Percentiles rank a stretch among this genome's conserved stretches.
phyloP scores from a whole-genome alignment of 2,113 vertebrate genomes.

The Balaenoptera acutorostrata region DNA sequence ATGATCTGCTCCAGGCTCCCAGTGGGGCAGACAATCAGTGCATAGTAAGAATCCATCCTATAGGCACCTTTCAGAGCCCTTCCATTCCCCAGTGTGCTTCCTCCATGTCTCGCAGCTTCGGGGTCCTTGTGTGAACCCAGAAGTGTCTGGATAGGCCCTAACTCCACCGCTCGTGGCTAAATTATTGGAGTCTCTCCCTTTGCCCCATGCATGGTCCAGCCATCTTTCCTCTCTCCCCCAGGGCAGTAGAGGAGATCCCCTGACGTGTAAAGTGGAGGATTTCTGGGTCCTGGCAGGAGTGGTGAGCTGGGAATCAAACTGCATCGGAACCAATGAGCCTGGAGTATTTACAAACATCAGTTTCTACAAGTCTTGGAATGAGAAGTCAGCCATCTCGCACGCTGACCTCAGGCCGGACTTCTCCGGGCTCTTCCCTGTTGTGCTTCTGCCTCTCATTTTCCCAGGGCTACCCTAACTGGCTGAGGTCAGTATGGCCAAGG shows the following conservation, averaged over 20 bases:
- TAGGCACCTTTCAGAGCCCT: not conserved
- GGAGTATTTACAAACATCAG: not conserved
- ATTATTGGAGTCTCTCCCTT: not conserved
- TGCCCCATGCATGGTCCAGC: not conserved
- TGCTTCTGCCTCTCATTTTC: not conserved
- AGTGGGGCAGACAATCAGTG: not conserved
- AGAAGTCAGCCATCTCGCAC: not conserved
- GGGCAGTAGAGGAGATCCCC: not conserved
- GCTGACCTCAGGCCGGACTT: not conserved
- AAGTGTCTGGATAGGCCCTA: not conserved
- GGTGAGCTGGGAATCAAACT: not conserved
- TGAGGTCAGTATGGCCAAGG: not conserved
- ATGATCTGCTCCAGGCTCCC: not conserved
- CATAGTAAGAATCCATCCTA: not conserved
- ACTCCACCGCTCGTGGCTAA: not conserved
- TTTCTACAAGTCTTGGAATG: slow-evolving; percentile 28
- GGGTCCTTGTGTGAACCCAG: not conserved
- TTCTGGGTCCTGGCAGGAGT: slow-evolving; percentile 24
- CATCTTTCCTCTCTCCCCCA: not conserved
- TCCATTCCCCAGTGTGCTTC: not conserved
- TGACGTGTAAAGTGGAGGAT: not conserved
- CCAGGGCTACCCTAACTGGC: not conserved
- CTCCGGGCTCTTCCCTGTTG: not conserved
- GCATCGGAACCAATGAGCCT: not conserved
- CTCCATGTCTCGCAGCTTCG: not conserved